These are phyloP conservation scores for Prinia subflava DNA, from an alignment of 2,113 vertebrate species.

Conservation along the genomic window DNA sequence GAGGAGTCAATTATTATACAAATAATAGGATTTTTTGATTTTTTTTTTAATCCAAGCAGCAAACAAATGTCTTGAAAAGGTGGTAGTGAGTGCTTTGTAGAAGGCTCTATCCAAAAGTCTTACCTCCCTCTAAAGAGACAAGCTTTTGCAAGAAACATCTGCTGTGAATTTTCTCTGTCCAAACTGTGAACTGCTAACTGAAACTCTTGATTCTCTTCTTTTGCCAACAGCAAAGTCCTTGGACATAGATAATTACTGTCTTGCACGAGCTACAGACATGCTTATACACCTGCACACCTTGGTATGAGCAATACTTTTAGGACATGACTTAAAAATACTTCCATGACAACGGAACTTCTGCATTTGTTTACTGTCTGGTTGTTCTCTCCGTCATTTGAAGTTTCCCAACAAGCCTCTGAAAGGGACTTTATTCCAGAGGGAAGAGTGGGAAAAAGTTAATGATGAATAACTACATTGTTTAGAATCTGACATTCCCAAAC, in stretches of 20 bases:
- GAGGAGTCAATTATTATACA: background rate
- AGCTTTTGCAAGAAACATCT: background rate
- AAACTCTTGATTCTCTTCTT: background rate
- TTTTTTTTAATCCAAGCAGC: background rate
- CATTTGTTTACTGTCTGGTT: conserved; percentile 2
- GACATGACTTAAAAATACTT: background rate
- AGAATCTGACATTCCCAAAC: background rate
- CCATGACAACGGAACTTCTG: background rate
- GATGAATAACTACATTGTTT: conserved; percentile 22
- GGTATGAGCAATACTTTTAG: background rate
- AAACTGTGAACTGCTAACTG: background rate
- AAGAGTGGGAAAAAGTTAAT: background rate
- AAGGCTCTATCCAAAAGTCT: background rate
- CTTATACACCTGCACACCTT: background rate
- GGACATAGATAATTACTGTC: background rate
- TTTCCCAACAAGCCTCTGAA: conserved; percentile 1
- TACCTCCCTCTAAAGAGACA: background rate
- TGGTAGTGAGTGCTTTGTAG: background rate
- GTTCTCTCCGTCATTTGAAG: background rate
- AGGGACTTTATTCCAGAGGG: background rate
- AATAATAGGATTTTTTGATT: background rate
- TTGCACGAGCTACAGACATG: background rate
- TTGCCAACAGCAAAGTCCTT: background rate
- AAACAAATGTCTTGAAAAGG: background rate
- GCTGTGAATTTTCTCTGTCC: background rate